These are phyloP conservation scores for Corynorhinus townsendii DNA, from an alignment of 2,113 vertebrate genomes.

Conservation along the genomic window DNA sequence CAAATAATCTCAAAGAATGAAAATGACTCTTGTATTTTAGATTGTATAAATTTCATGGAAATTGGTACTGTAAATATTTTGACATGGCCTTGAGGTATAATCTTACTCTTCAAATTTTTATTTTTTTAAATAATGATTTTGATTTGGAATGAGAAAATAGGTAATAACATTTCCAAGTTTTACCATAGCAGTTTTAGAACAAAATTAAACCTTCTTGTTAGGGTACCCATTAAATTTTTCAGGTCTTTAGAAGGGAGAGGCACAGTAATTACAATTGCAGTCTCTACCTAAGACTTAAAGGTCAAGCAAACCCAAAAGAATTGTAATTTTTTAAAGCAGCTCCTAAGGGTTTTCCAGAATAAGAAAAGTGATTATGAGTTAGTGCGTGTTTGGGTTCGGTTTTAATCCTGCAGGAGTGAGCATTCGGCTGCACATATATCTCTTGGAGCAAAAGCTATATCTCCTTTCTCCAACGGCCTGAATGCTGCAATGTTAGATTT, in stretches of 20 bases:
- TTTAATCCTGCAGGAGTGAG: background rate
- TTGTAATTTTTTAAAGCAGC: background rate
- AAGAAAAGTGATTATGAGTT: conserved; percentile 36
- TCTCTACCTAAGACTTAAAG: conserved; percentile 27
- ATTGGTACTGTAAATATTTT: background rate
- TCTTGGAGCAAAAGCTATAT: background rate
- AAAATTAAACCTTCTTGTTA: background rate
- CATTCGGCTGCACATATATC: background rate
- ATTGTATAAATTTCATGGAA: background rate
- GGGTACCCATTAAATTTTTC: background rate
- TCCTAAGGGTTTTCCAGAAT: conserved; percentile 38
- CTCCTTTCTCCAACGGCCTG: background rate
- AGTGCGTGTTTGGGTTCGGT: background rate
- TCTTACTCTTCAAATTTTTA: background rate
- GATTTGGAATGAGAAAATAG: conserved; percentile 40
- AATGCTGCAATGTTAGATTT: conserved; percentile 25
- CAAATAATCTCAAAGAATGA: background rate
- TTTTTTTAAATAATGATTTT: background rate
- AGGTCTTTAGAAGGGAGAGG: background rate
- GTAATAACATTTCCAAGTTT: background rate
- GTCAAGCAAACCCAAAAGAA: conserved; percentile 31
- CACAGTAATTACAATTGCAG: background rate
- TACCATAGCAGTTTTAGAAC: background rate
- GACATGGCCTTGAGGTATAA: background rate
- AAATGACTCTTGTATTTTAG: background rate